Percentiles rank a stretch among this genome's conserved stretches.
Conservation (phyloP, 2,113 vertebrate genomes). For the Microcebus lehilahytsara region DNA sequence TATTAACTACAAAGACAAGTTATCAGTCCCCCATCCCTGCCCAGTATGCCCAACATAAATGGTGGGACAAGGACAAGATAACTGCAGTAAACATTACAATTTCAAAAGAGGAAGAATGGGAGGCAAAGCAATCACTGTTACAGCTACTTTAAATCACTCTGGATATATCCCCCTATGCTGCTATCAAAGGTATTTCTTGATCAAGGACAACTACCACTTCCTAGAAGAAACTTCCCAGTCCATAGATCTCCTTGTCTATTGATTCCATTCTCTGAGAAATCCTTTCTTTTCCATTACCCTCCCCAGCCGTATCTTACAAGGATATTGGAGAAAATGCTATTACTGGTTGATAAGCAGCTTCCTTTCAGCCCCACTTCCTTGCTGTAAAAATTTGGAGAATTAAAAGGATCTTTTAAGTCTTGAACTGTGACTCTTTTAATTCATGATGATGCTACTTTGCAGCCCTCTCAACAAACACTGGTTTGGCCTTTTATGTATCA, state of each 20-base stretch:
- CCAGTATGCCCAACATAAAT: neutral
- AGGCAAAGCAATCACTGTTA: neutral
- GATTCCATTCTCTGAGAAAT: neutral
- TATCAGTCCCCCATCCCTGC: neutral
- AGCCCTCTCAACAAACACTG: neutral
- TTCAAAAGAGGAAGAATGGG: neutral
- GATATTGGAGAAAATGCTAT: neutral
- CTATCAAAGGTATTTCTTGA: neutral
- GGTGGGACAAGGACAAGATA: neutral
- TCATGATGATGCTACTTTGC: neutral
- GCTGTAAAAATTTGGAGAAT: neutral
- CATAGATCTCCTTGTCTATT: neutral
- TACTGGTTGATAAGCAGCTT: neutral
- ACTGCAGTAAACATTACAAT: neutral
- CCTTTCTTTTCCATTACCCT: neutral
- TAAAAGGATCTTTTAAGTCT: neutral
- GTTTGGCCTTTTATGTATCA: neutral
- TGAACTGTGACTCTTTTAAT: neutral
- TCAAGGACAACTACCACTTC: neutral
- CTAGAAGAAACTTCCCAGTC: neutral
- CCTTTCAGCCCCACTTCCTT: neutral
- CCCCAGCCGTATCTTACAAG: neutral
- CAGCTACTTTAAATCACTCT: neutral
- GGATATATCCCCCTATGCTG: neutral
- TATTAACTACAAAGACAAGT: neutral